Base-by-base conservation (phyloP, 2,113 vertebrate genomes). In the Perca flavescens region DNA sequence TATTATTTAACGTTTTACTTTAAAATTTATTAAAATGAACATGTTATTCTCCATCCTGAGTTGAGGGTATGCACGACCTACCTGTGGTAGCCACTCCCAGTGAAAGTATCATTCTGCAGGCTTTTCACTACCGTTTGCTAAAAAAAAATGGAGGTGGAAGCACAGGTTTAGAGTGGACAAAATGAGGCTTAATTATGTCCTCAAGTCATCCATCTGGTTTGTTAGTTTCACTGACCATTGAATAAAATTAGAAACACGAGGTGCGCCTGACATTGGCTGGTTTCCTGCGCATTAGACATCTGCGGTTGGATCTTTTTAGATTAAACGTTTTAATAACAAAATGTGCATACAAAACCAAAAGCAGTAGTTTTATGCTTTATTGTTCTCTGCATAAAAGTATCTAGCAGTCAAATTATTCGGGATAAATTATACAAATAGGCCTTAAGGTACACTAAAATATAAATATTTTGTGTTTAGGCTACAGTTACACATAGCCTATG, bases 111-210 rank as follows among this genome's bases (percentile, higher is more conserved):
- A 89, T 89, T 97, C 75, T 94, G 94, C 88, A 99, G 86, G 84
- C 96, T 97, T 79, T 97, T 97, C 91, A 99, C 96, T 79, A 99
- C 96, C 0, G 98, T 99, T 98, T 99, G 98, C 98, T 99, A 67
- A 47, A 84, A 86, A 13, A 16, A 16, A 46, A n/a, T n/a, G 8
- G 50, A 68, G 4, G 54, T 2, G 64, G 2, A 57, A 56, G 36
- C n/a, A 36, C 36, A 74, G 11, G 34, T 50, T 83, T 54, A 34
- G 36, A 73, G 6, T 1, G 15, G 43, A 25, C 17, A 64, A 34
- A 68, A 53, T 50, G 10, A 36, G 36, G 28, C 52, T 21, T 43
- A 67, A 49, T 69, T 25, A 15, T 21, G 40, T 28, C 73, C 81
- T 54, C 11, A 19, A 64, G 53, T 68, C 69, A 69, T 64, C 68